These are phyloP conservation scores for Nannospalax galili DNA, from an alignment of 2,113 vertebrate species.

Conservation along the genomic window DNA sequence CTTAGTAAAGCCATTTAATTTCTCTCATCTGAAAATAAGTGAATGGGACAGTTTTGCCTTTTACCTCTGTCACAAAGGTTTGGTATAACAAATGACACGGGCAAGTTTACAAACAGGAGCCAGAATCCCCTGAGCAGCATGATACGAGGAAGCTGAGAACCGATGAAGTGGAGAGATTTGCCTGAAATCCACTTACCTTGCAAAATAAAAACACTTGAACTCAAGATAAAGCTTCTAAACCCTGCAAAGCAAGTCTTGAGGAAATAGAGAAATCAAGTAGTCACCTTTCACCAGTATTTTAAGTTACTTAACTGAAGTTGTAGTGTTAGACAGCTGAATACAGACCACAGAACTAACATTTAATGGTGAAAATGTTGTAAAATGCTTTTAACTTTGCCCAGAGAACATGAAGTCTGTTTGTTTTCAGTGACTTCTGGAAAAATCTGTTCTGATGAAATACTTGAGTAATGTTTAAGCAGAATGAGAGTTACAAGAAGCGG, in stretches of 20 bases:
- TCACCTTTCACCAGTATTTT: not conserved
- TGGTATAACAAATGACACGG: not conserved
- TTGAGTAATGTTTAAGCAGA: conserved; percentile 82
- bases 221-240: not conserved
- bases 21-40: not conserved
- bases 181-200: not conserved
- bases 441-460: conserved; percentile 79
- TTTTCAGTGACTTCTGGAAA: conserved; percentile 61
- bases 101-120: not conserved
- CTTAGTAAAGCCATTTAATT: not conserved
- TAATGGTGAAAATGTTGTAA: not conserved
- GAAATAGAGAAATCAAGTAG: not conserved
- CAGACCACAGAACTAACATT: conserved; percentile 55
- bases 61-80: not conserved
- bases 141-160: not conserved
- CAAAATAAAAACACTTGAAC: not conserved
- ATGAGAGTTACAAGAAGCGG: not conserved
- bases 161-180: not conserved
- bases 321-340: not conserved
- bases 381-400: conserved; percentile 68
- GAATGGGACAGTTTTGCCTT: not conserved
- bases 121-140: not conserved
- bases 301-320: not conserved
- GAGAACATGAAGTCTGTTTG: conserved; percentile 76
- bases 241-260: not conserved